Conservation (phyloP, 2,888 invertebrate genomes). For the Dasypogon diadema region DNA sequence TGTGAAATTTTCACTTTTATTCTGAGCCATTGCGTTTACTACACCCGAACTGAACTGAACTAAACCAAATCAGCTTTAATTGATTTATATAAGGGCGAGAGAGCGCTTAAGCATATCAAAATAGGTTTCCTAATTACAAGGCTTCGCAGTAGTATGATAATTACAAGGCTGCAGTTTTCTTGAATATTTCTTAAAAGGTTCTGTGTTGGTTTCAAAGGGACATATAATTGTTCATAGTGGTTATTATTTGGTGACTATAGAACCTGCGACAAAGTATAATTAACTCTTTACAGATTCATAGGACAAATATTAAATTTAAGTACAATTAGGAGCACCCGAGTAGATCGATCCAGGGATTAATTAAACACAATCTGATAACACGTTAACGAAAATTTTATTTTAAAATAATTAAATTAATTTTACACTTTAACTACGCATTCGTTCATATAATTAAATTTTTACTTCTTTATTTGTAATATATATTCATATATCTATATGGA, state of each 20-base stretch:
- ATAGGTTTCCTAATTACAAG: neutral
- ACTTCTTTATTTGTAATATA: slow-evolving; percentile 47
- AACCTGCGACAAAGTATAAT: too few species aligned
- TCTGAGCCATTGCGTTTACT: neutral
- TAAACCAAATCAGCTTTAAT: neutral
- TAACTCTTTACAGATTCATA: too few species aligned
- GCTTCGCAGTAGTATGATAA: neutral
- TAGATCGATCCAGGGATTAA: slow-evolving; percentile 14
- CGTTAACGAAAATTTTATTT: slow-evolving; percentile 56
- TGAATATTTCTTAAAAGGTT: too few species aligned
- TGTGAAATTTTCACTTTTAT: slow-evolving; percentile 58
- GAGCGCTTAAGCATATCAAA: neutral
- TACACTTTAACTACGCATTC: slow-evolving; percentile 55
- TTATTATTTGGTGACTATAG: too few species aligned
- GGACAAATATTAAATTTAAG: too few species aligned
- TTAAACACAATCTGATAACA: slow-evolving; percentile 45
- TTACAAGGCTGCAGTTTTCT: too few species aligned
- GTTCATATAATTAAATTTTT: slow-evolving; percentile 47
- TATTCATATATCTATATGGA: slow-evolving; percentile 44
- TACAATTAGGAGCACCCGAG: too few species aligned
- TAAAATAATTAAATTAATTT: slow-evolving; percentile 54
- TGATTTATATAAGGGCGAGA: neutral
- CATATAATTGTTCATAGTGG: too few species aligned
- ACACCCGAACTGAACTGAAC: neutral
- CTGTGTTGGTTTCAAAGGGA: too few species aligned